phyloP scores from a whole-genome alignment of 1,140 invertebrate species.

The Trachymyrmex septentrionalis region DNA sequence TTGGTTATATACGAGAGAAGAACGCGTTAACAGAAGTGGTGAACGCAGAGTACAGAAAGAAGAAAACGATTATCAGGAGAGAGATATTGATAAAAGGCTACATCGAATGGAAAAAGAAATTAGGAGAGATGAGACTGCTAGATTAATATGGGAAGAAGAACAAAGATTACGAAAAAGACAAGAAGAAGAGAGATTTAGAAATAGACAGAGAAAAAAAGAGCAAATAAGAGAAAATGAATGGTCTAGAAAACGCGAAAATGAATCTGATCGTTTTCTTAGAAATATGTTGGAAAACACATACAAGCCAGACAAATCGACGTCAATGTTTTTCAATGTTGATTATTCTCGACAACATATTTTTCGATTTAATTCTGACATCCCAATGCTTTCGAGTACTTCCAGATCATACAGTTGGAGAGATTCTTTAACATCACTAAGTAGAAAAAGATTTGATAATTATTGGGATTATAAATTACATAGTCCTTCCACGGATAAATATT shows the following conservation, averaged over 20 bases:
- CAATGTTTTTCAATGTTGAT: slow-evolving; percentile 29
- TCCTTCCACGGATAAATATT: slow-evolving; percentile 62
- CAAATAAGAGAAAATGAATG: slow-evolving; percentile 70
- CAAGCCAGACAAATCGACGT: neutral
- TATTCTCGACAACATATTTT: slow-evolving; percentile 42
- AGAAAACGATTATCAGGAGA: slow-evolving; percentile 38
- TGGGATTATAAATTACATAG: slow-evolving; percentile 68
- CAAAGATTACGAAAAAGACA: slow-evolving; percentile 59
- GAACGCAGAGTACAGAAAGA: slow-evolving; percentile 44
- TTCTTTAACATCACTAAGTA: slow-evolving; percentile 59
- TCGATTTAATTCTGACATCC: slow-evolving; percentile 46
- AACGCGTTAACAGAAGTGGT: slow-evolving; percentile 18
- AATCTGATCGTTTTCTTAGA: slow-evolving; percentile 56
- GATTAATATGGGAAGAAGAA: slow-evolving; percentile 68
- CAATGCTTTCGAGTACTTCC: slow-evolving; percentile 54
- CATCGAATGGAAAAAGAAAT: slow-evolving; percentile 63
- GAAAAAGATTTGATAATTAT: slow-evolving; percentile 61
- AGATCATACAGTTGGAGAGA: slow-evolving; percentile 72
- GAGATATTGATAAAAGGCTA: slow-evolving; percentile 49
- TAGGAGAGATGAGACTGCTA: slow-evolving; percentile 67
- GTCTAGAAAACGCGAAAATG: slow-evolving; percentile 58
- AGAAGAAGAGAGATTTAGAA: slow-evolving; percentile 60
- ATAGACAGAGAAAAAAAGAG: slow-evolving; percentile 65
- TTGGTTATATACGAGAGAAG: slow-evolving; percentile 18
- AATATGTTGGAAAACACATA: slow-evolving; percentile 38